Evolutionary conservation across 2,888 invertebrate species (phyloP).

Genomic region (Ophraella communa): DNA sequence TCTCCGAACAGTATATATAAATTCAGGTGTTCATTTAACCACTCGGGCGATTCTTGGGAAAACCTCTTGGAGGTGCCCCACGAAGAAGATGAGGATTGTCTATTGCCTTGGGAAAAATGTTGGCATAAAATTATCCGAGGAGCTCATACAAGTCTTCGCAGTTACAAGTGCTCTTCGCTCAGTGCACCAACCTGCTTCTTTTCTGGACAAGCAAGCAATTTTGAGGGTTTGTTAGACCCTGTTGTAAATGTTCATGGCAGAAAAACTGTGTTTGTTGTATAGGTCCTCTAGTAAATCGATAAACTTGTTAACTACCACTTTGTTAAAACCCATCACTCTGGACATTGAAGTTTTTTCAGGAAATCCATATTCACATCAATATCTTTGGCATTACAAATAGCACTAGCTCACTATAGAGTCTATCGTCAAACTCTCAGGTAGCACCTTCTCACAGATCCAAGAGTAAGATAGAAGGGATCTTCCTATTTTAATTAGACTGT

Average conservation of each 20-base stretch:
- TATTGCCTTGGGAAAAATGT: conserved; percentile 1
- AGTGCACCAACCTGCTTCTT: not conserved
- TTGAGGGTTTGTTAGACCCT: not conserved
- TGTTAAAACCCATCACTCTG: conserved; percentile 4
- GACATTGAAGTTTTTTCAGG: not conserved
- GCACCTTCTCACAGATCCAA: too few relatives aligned
- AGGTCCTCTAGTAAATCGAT: not conserved
- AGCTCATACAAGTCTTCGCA: too few relatives aligned
- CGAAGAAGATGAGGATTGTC: not conserved
- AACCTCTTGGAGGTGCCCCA: too few relatives aligned
- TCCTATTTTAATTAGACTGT: too few relatives aligned
- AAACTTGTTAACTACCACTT: not conserved
- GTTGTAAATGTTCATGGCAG: not conserved
- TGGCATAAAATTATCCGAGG: not conserved
- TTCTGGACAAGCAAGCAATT: not conserved
- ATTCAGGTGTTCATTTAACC: not conserved
- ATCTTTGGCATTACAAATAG: too few relatives aligned
- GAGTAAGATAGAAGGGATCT: too few relatives aligned
- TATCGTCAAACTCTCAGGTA: too few relatives aligned
- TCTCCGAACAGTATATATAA: not conserved
- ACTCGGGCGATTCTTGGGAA: not conserved
- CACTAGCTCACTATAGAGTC: too few relatives aligned
- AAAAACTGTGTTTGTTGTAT: not conserved
- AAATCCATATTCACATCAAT: too few relatives aligned
- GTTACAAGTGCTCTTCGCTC: too few relatives aligned